Base-by-base conservation (phyloP, 2,888 invertebrate genomes). In the Argynnis bischoffii region DNA sequence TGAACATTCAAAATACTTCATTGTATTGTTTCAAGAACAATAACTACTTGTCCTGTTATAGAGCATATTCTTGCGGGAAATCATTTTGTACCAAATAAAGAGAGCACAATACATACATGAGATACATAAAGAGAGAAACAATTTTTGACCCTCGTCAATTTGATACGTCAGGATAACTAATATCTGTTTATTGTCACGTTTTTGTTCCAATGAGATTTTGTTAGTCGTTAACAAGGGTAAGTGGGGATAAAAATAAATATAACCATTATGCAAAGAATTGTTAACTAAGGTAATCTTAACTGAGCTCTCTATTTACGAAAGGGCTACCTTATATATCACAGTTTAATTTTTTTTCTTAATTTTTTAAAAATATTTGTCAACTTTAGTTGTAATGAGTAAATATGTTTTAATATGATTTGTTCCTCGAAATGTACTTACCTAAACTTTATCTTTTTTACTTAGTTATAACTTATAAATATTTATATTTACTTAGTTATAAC, bases 81-180 rank as follows among this genome's bases (percentile, higher is more conserved):
- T 80, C 81, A 78, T 77, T 76, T 74, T 78, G 57, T 60, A 71
- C 67, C 31, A 61, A 66, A 64, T 69, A 66, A 66, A 69, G 59
- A 65, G 55, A 63, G 69, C 70, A 60, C 64, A 51, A 56, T 72
- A 72, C 66, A 69, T 64, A 56, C 18, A 18, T 18, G 18, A 56
- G 56, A 69, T 50, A 66, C 66, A 55, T 50, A 50, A 41, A 41
- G 26, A 26, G 26, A 59, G 65, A 60, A 70, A 68, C 64, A 64
- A 65, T 69, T 72, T 70, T 63, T 46, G 64, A 85, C 85, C 85
- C 84, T 85, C 79, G 81, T 85, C 86, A 84, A 78, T 82, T 80
- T 78, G 78, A 76, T 77, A 75, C 75, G 70, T 65, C 69, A 26
- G 57, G 54, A 64, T 67, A 64, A 56, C 64, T 57, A 55, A 66